Evolutionary conservation across 2,797 vertebrate species (phyloP).

Genomic region (Acropternis orthonyx): DNA sequence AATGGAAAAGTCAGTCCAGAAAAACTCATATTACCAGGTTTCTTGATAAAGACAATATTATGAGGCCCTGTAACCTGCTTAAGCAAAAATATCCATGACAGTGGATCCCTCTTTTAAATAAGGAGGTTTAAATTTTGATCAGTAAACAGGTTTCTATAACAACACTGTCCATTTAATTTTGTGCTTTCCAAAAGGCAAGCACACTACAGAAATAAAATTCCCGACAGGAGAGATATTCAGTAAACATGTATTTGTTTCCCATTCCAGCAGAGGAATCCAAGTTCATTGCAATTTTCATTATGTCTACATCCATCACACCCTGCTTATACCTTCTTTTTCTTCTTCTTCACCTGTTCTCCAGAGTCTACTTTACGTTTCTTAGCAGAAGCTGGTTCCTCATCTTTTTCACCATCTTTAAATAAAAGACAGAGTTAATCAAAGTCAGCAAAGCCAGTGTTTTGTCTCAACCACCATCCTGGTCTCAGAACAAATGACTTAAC

Average conservation of each 20-base stretch:
- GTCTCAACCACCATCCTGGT: background rate
- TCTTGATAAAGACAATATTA: constrained; percentile 60
- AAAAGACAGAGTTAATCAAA: constrained; percentile 62
- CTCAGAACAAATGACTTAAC: background rate
- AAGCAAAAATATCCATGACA: constrained; percentile 50
- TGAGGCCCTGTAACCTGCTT: constrained; percentile 39
- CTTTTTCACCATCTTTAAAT: constrained; percentile 84
- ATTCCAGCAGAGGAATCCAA: constrained; percentile 23
- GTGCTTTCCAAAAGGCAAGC: constrained; percentile 66
- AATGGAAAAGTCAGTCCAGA: constrained; percentile 60
- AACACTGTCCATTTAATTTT: constrained; percentile 29
- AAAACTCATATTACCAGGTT: constrained; percentile 46
- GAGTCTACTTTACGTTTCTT: constrained; percentile 89
- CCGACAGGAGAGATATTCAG: background rate
- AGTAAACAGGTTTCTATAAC: constrained; percentile 30
- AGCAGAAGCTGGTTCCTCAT: constrained; percentile 65
- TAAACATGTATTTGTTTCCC: background rate
- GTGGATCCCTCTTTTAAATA: constrained; percentile 57
- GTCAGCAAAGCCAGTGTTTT: background rate
- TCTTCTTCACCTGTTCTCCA: constrained; percentile 85
- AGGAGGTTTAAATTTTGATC: constrained; percentile 50
- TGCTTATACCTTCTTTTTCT: constrained; percentile 79
- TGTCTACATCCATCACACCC: background rate
- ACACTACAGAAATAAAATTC: constrained; percentile 49
- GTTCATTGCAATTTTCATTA: constrained; percentile 1